Evolutionary conservation across 2,113 vertebrate species (phyloP), one percentile per base, ranked within the genome.

Genomic region (Brachyhypopomus occidentalis): DNA sequence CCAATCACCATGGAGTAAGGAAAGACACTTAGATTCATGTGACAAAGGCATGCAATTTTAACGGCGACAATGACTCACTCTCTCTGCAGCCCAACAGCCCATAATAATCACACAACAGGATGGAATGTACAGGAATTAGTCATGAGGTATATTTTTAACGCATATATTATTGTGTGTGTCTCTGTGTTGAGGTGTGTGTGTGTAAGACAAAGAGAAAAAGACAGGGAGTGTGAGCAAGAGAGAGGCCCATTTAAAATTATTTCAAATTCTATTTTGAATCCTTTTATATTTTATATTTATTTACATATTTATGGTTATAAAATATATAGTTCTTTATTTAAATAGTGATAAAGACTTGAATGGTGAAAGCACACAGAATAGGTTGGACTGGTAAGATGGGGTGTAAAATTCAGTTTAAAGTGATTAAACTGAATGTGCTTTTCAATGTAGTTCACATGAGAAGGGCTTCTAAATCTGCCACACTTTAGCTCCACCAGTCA

Each of bases 121-220:
- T 62, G 14, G 52, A 70, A 72, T 77, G 74, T 74, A 52, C 36
- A 81, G 73, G 74, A 73, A 77, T 84, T 80, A 84, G 73, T 84
- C 74, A 81, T 23, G 48, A 63, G 1, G 58, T 70, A 38, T 79
- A 82, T 82, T 79, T 64, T 75, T 75, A 27, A 71, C 58, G 34
- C 66, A 80, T 56, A 80, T 56, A 48, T 52, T 22, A 72, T 81
- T 75, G 52, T 19, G 36, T 14, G 5, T 30, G 30, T 30, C 3
- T 82, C 48, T 81, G 71, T 78, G 48, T 19, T n/a, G n/a, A n/a
- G n/a, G 27, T 72, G 45, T 36, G 22, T 5, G 62, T 48, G 0
- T 16, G 22, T 27, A 3, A 14, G 45, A 52, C 2, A 52, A 14
- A 52, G 12, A 52, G 45, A 52, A 1, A 14, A 2, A 14, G 45